phyloP scores from a whole-genome alignment of 1,140 invertebrate genomes.

The Battus philenor region DNA sequence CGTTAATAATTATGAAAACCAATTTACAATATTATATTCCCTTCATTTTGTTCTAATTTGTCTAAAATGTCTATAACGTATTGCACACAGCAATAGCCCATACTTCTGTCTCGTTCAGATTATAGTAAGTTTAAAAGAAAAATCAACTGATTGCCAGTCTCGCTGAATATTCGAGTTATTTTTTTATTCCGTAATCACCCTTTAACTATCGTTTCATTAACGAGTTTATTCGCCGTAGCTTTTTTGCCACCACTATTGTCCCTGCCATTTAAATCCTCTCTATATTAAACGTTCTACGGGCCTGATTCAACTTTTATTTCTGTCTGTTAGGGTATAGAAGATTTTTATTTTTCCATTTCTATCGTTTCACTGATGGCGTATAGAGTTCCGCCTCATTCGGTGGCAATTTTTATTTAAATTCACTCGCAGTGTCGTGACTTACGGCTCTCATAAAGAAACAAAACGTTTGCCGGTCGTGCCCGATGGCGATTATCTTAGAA shows the following conservation, averaged over 20 bases:
- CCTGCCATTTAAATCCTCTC: conserved; percentile 34
- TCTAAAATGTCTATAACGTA: too few species aligned
- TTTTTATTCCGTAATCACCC: too few species aligned
- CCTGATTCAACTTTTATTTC: conserved; percentile 47
- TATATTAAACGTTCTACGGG: conserved; percentile 37
- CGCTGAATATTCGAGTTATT: too few species aligned
- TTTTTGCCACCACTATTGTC: conserved; percentile 33
- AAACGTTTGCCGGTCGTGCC: conserved; percentile 29
- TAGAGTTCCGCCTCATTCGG: conserved; percentile 36
- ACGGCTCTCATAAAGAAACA: conserved; percentile 30
- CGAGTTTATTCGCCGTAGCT: neutral
- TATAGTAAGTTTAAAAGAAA: too few species aligned
- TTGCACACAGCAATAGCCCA: too few species aligned
- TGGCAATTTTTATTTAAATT: conserved; percentile 47
- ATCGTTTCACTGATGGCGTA: conserved; percentile 29
- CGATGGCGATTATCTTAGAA: conserved; percentile 30
- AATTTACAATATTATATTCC: too few species aligned
- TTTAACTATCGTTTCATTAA: neutral
- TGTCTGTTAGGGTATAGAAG: conserved; percentile 50
- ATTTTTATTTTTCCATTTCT: too few species aligned
- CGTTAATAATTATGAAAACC: too few species aligned
- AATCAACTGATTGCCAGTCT: too few species aligned
- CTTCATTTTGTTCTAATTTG: too few species aligned
- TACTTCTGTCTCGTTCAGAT: too few species aligned
- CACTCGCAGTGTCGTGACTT: conserved; percentile 56